Base-by-base conservation (phyloP, 2,888 invertebrate species). In the Nomada fucata region DNA sequence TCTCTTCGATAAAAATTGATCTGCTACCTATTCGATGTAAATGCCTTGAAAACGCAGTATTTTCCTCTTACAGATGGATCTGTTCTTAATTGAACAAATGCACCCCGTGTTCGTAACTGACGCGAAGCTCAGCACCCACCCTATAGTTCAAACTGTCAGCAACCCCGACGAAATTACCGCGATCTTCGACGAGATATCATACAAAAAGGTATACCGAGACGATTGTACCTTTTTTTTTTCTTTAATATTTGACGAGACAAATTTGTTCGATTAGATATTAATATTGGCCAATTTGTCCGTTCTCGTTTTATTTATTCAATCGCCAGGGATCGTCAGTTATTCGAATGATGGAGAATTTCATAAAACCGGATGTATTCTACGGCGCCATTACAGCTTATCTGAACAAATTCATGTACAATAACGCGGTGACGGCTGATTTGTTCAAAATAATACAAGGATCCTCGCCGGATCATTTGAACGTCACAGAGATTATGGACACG, bases 131-230 rank as follows among this genome's bases (percentile, higher is more conserved):
- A 97, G 96, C 69, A 98, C 98, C 0, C 98, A 98, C 94, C 97
- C 99, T 0, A 98, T 99, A 82, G 97, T 98, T 10, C 97, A 97
- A 92, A 95, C 95, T 0, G 98, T 98, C 20, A 95, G 95, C 44
- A 97, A 97, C 84, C 98, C 98, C 0, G 97, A 97, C 92, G 96
- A 99, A 94, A 98, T 99, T 74, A 98, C 97, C 0, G 97, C 98
- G 86, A 96, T 98, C 75, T 99, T 99, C 92, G 98, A 99, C 93
- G 94, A 95, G 0, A 98, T 99, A 83, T 97, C 98, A 0, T 99
- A 99, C 91, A 96, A 96, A 83, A 99, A 99, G 95, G 98, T 97
- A 93, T 91, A 15, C 63, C 1, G 2, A 7, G 13, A 23, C 7
- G 5, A 63, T 7, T 71, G 50, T 11, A n/a, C n/a, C 23, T 1